Conservation (phyloP, 1,140 invertebrate genomes). For the Drosophila arizonae region DNA sequence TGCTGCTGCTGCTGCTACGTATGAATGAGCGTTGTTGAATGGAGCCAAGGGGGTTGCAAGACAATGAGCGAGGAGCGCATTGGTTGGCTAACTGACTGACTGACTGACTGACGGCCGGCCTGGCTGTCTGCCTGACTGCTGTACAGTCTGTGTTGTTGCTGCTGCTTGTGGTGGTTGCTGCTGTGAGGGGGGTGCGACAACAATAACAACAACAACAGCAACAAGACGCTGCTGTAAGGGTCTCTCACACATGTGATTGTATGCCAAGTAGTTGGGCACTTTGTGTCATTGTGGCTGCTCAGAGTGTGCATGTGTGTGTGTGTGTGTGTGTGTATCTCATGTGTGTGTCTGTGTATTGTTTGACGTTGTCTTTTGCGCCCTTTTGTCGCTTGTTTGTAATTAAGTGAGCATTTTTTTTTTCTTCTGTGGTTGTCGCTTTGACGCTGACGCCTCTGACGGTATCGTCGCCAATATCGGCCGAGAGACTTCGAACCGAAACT, state of each 20-base stretch:
- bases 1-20: slow-evolving; percentile 57
- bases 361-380: slow-evolving; percentile 75
- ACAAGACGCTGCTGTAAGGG: slow-evolving; percentile 47
- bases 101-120: slow-evolving; percentile 2
- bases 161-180: slow-evolving; percentile 44
- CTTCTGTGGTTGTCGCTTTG: slow-evolving; percentile 79
- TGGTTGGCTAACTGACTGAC: slow-evolving; percentile 53
- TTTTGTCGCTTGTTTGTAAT: slow-evolving; percentile 81
- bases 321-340: slow-evolving; percentile 11
- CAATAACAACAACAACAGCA: not conserved
- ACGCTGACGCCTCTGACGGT: slow-evolving; percentile 42
- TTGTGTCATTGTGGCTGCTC: slow-evolving; percentile 64
- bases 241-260: slow-evolving; percentile 57
- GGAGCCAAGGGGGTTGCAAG: slow-evolving; percentile 52
- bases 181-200: slow-evolving; percentile 26
- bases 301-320: slow-evolving; percentile 1
- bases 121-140: not conserved
- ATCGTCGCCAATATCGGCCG: slow-evolving; percentile 65
- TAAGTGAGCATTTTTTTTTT: slow-evolving; percentile 66
- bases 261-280: slow-evolving; percentile 49
- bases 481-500: slow-evolving; percentile 67
- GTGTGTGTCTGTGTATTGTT: slow-evolving; percentile 40
- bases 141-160: slow-evolving; percentile 12
- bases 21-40: slow-evolving; percentile 67
- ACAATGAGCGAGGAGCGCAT: slow-evolving; percentile 46